Conservation (phyloP, 2,113 vertebrate species). For the Ellobius talpinus region DNA sequence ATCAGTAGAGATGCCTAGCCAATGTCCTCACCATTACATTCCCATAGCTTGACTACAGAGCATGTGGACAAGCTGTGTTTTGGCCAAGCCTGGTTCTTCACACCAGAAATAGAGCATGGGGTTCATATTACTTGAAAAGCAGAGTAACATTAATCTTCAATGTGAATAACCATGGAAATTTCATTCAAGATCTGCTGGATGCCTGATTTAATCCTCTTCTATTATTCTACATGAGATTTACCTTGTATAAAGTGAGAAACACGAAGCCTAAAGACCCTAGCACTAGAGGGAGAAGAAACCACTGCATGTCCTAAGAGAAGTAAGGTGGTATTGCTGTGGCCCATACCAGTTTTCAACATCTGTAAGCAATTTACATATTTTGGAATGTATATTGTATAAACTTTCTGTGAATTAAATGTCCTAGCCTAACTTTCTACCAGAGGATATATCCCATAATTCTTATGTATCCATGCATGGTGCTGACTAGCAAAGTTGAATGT, state of each 20-base stretch:
- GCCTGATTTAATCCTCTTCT: background rate
- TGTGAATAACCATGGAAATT: background rate
- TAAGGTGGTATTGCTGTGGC: background rate
- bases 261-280: background rate
- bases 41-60: background rate
- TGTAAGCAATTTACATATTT: background rate
- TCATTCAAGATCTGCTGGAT: slow-evolving; percentile 8
- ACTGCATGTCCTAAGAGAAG: background rate
- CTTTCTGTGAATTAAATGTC: slow-evolving; percentile 58
- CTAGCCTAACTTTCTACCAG: background rate
- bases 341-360: background rate
- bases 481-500: slow-evolving; percentile 56
- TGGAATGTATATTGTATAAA: background rate
- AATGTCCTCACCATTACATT: background rate
- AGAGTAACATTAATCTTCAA: background rate
- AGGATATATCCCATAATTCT: slow-evolving; percentile 43
- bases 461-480: slow-evolving; percentile 27
- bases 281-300: background rate
- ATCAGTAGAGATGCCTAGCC: background rate
- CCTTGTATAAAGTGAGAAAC: background rate
- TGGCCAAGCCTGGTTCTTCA: background rate
- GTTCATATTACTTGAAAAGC: background rate
- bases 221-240: background rate
- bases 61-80: background rate
- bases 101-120: background rate